Evolutionary conservation across 2,888 invertebrate genomes (phyloP).

Genomic region (Hipparchia sbordonii): DNA sequence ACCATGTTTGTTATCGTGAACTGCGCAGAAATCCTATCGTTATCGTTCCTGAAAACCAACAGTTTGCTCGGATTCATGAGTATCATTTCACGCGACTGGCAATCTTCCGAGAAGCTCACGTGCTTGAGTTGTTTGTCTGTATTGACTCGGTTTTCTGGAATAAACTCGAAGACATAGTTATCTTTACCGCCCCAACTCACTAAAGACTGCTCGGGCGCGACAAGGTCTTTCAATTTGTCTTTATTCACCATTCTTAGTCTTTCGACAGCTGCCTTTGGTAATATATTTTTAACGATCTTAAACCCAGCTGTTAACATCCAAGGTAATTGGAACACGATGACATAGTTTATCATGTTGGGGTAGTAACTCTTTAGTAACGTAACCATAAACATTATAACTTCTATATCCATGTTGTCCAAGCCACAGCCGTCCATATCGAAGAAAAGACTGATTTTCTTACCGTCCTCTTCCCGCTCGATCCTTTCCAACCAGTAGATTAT

Average conservation of each 20-base stretch:
- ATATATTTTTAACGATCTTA: conserved; percentile 91
- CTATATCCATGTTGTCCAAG: conserved; percentile 91
- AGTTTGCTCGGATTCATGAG: conserved; percentile 83
- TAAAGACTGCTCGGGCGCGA: conserved; percentile 87
- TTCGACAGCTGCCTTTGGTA: conserved; percentile 92
- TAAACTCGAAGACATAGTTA: conserved; percentile 85
- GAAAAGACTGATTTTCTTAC: conserved; percentile 88
- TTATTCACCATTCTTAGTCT: conserved; percentile 91
- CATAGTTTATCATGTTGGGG: conserved; percentile 91
- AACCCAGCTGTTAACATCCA: conserved; percentile 95
- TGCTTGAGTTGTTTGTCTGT: conserved; percentile 37
- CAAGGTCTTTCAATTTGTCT: conserved; percentile 86
- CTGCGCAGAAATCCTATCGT: conserved; percentile 83
- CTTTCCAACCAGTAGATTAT: conserved; percentile 92
- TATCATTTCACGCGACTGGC: conserved; percentile 68
- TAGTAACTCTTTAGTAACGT: conserved; percentile 92
- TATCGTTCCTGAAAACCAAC: conserved; percentile 84
- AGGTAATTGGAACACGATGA: conserved; percentile 93
- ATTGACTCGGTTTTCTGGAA: conserved; percentile 74
- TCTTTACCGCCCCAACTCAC: conserved; percentile 89
- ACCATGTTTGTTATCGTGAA: conserved; percentile 86
- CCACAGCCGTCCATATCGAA: conserved; percentile 94
- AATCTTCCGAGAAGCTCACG: conserved; percentile 38
- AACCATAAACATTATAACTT: conserved; percentile 91
- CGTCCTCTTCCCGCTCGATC: conserved; percentile 86